Conservation (phyloP, 1,140 invertebrate genomes). For the Polyergus mexicanus region DNA sequence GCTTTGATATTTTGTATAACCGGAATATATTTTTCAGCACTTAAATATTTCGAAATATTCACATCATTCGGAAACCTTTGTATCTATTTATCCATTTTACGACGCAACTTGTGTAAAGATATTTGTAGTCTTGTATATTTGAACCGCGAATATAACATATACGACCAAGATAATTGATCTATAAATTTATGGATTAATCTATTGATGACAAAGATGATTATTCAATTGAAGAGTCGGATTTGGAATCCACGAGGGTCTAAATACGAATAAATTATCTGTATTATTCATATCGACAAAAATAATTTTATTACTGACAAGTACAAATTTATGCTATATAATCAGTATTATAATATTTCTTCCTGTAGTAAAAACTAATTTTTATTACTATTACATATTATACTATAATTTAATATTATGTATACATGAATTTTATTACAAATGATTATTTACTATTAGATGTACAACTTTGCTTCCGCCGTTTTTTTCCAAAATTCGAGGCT, state of each 20-base stretch:
- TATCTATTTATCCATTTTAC: slow-evolving; percentile 53
- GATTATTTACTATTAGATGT: too few relatives aligned
- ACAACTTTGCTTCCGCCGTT: too few relatives aligned
- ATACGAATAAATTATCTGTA: slow-evolving; percentile 28
- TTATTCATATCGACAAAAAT: slow-evolving; percentile 2
- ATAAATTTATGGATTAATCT: slow-evolving; percentile 39
- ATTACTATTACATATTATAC: not conserved
- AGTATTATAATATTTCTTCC: slow-evolving; percentile 4
- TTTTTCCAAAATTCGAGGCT: too few relatives aligned
- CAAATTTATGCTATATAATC: not conserved
- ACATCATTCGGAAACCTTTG: slow-evolving; percentile 23
- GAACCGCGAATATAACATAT: slow-evolving; percentile 61
- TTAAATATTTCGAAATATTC: slow-evolving; percentile 25
- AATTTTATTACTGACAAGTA: not conserved
- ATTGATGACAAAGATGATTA: slow-evolving; percentile 11
- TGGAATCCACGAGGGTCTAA: slow-evolving; percentile 23
- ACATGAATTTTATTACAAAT: slow-evolving; percentile 4
- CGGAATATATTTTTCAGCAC: slow-evolving; percentile 56
- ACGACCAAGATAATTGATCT: slow-evolving; percentile 55
- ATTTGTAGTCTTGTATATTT: slow-evolving; percentile 50
- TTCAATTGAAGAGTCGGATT: slow-evolving; percentile 22
- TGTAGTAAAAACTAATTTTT: not conserved
- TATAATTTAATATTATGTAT: not conserved
- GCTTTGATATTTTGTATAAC: slow-evolving; percentile 42
- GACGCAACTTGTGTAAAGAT: slow-evolving; percentile 41